These are phyloP conservation scores for Ceratina australensis DNA, from an alignment of 1,140 invertebrate species.

Conservation along the genomic window DNA sequence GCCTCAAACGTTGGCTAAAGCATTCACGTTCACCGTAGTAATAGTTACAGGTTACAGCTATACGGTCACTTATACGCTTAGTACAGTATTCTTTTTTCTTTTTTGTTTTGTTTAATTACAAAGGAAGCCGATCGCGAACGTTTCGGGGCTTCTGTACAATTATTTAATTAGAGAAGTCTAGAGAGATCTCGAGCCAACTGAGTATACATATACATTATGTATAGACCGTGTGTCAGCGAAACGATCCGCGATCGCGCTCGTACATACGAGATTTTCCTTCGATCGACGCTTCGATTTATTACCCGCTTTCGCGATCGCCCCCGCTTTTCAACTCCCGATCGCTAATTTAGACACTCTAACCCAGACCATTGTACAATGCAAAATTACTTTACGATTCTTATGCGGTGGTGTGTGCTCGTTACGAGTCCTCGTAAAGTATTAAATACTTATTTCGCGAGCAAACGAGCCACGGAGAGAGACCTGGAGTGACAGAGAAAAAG, in stretches of 20 bases:
- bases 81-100: background rate
- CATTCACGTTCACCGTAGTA: constrained; percentile 46
- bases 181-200: background rate
- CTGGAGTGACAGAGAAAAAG: background rate
- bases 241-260: constrained; percentile 22
- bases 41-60: constrained; percentile 44
- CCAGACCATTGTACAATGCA: background rate
- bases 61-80: constrained; percentile 31
- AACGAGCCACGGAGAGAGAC: background rate
- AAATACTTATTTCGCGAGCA: background rate
- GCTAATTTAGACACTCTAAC: background rate
- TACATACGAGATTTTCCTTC: background rate
- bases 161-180: constrained; percentile 4
- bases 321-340: background rate
- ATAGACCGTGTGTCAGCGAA: background rate
- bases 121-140: constrained; percentile 43
- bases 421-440: too few species aligned
- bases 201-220: background rate
- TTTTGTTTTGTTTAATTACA: constrained; percentile 23
- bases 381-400: background rate
- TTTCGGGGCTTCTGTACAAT: constrained; percentile 31
- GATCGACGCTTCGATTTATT: background rate
- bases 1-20: constrained; percentile 44
- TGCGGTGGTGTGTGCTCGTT: background rate
- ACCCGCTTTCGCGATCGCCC: constrained; percentile 8